Conservation (phyloP, 2,888 invertebrate species). For the Leptinotarsa rubiginosa region DNA sequence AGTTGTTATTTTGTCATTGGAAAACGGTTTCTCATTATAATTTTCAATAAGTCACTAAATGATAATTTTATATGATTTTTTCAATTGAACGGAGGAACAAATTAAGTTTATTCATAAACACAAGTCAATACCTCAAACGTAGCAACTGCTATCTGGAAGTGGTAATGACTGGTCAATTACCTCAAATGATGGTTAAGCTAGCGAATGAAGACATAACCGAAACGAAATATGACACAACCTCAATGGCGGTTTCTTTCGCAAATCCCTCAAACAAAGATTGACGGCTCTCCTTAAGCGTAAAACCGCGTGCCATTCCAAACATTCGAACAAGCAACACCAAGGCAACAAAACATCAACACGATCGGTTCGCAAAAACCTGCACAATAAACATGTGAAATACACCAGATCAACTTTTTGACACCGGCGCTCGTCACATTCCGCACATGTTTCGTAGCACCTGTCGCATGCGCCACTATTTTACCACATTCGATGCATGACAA, state of each 20-base stretch:
- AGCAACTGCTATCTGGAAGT: too few relatives aligned
- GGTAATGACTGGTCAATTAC: too few relatives aligned
- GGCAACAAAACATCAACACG: conserved; percentile 21
- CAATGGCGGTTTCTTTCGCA: not conserved
- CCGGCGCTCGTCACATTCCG: conserved; percentile 28
- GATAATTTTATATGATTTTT: too few relatives aligned
- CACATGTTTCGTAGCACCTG: conserved; percentile 47
- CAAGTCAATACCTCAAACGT: too few relatives aligned
- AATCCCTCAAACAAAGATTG: conserved; percentile 3
- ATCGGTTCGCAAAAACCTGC: conserved; percentile 29
- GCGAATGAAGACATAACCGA: not conserved
- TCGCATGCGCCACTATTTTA: conserved; percentile 32
- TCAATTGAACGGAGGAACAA: too few relatives aligned
- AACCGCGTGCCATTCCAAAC: conserved; percentile 19
- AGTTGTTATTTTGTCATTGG: too few relatives aligned
- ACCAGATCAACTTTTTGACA: conserved; percentile 35
- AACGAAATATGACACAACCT: not conserved
- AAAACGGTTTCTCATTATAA: too few relatives aligned
- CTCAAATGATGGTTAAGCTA: not conserved
- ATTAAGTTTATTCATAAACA: too few relatives aligned
- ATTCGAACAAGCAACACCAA: conserved; percentile 8
- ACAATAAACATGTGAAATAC: conserved; percentile 28
- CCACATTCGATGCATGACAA: conserved; percentile 20
- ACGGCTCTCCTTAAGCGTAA: not conserved
- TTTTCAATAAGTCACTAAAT: too few relatives aligned